phyloP scores from a whole-genome alignment of 2,888 invertebrate genomes.

The Caenorhabditis angaria region DNA sequence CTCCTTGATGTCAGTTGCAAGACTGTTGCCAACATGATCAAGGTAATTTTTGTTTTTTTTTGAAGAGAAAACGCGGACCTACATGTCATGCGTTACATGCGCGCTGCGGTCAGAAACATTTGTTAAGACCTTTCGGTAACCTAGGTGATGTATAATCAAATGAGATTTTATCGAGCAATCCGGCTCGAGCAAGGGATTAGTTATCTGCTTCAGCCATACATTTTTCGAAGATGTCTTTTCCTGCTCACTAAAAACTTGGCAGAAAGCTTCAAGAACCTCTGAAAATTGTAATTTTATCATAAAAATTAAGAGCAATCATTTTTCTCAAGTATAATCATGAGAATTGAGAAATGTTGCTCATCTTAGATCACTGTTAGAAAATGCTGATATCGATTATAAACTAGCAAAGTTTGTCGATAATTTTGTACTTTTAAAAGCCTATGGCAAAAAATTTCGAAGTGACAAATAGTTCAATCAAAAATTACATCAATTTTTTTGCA shows the following conservation, averaged over 20 bases:
- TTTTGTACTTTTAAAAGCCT: too few relatives aligned
- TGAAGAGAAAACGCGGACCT: neutral
- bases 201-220: too few relatives aligned
- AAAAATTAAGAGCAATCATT: too few relatives aligned
- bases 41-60: conserved; percentile 54
- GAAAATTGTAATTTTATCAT: too few relatives aligned
- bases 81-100: neutral
- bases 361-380: too few relatives aligned
- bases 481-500: conserved; percentile 8
- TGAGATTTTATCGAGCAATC: neutral
- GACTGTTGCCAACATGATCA: conserved; percentile 78
- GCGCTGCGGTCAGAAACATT: neutral
- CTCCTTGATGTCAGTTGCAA: conserved; percentile 96
- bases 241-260: too few relatives aligned
- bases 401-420: neutral
- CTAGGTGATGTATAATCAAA: neutral
- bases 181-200: too few relatives aligned
- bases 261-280: too few relatives aligned
- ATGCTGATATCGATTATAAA: neutral
- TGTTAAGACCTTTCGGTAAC: neutral
- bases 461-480: neutral
- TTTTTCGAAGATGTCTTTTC: too few relatives aligned
- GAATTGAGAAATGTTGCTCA: too few relatives aligned
- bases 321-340: too few relatives aligned
- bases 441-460: neutral